Conservation (phyloP, 2,888 invertebrate species). For the Mesochorus sp. region DNA sequence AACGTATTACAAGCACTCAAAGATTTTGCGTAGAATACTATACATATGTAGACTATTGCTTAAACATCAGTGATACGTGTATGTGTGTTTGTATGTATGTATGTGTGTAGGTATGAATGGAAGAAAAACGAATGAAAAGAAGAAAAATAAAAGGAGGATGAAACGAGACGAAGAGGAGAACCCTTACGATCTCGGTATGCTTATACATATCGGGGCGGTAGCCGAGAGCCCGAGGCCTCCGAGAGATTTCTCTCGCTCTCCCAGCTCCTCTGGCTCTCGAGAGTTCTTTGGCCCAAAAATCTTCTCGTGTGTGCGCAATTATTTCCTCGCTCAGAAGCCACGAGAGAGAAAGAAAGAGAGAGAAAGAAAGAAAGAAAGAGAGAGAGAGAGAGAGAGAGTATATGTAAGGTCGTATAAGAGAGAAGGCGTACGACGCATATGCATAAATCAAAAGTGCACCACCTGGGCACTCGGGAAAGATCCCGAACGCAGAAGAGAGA, state of each 20-base stretch:
- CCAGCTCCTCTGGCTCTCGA: constrained; percentile 32
- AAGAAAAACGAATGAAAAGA: constrained; percentile 12
- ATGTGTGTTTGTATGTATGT: no score
- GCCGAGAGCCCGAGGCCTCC: constrained; percentile 52
- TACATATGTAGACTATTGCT: neutral
- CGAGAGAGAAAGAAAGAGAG: neutral
- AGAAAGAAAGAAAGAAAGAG: neutral
- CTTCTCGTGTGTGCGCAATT: constrained; percentile 50
- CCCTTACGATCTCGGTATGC: constrained; percentile 29
- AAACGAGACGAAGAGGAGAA: constrained; percentile 32
- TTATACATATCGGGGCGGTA: constrained; percentile 49
- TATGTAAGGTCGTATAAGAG: neutral
- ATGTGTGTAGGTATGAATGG: constrained; percentile 25
- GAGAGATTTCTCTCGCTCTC: neutral
- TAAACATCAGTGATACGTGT: neutral
- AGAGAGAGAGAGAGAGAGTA: constrained; percentile 2
- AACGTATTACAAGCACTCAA: constrained; percentile 18
- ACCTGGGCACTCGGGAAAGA: constrained; percentile 30
- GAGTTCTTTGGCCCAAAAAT: constrained; percentile 57
- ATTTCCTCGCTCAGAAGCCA: constrained; percentile 39
- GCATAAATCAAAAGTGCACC: constrained; percentile 50
- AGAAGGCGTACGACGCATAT: constrained; percentile 19
- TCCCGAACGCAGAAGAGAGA: neutral
- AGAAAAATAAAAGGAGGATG: constrained; percentile 1
- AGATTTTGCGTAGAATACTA: constrained; percentile 10